Percentiles rank a stretch among this genome's conserved stretches.
Conservation (phyloP, 2,797 vertebrate species). For the Sphenopsis melanotis region DNA sequence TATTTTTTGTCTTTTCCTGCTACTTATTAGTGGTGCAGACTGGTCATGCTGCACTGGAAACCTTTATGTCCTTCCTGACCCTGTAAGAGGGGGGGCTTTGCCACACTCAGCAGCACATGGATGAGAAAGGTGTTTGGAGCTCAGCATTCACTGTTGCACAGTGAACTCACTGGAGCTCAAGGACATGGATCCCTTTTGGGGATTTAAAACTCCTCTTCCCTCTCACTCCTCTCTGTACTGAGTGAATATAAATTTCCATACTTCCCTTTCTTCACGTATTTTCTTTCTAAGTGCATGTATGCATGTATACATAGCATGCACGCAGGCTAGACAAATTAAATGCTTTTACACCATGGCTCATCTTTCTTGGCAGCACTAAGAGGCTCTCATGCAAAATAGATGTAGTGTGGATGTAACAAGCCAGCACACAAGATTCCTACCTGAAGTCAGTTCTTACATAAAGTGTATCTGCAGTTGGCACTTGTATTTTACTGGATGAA, state of each 20-base stretch:
- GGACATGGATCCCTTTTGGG: not conserved
- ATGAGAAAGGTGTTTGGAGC: not conserved
- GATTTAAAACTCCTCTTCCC: not conserved
- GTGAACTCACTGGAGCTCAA: not conserved
- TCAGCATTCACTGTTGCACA: not conserved
- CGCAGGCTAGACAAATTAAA: not conserved
- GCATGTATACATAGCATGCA: rapidly evolving
- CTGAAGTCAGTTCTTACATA: not conserved
- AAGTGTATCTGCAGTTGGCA: not conserved
- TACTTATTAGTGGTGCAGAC: not conserved
- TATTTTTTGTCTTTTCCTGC: not conserved
- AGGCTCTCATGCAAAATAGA: not conserved
- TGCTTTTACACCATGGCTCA: not conserved
- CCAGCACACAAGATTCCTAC: not conserved
- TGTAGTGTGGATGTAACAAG: not conserved
- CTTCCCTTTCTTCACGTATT: not conserved
- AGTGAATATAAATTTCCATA: not conserved
- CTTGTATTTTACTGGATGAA: not conserved
- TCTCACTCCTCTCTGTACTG: not conserved
- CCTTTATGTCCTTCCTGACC: not conserved
- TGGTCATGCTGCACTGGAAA: not conserved
- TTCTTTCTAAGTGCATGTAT: not conserved
- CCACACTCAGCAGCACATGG: not conserved
- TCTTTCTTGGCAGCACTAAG: not conserved
- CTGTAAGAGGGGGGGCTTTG: not conserved